phyloP scores from a whole-genome alignment of 2,113 vertebrate species.

The Centropus bengalensis region DNA sequence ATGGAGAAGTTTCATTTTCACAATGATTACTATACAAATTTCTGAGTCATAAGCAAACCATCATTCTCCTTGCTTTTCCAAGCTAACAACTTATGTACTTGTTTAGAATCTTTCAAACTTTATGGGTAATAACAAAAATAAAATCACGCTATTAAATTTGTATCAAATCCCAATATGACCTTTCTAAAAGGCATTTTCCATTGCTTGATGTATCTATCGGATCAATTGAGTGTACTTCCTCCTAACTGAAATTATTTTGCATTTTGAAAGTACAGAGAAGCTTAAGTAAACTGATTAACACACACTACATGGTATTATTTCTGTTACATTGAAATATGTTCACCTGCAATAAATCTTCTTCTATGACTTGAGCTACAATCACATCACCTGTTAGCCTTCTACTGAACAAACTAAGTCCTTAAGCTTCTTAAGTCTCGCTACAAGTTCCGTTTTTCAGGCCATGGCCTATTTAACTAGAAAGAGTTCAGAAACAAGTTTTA shows the following conservation, averaged over 20 bases:
- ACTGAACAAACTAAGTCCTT: constrained; percentile 35
- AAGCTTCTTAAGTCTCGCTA: constrained; percentile 39
- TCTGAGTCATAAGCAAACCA: neutral
- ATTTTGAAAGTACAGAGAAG: neutral
- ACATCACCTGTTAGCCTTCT: constrained; percentile 31
- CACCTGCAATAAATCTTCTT: neutral
- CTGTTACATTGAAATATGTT: neutral
- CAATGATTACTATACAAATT: neutral
- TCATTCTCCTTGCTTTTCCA: neutral
- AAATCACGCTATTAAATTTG: neutral
- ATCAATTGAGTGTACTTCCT: neutral
- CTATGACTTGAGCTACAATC: neutral
- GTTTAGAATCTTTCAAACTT: neutral
- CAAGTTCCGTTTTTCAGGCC: constrained; percentile 23
- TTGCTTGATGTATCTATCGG: neutral
- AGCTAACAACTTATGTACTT: neutral
- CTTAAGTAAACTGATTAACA: neutral
- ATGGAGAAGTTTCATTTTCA: neutral
- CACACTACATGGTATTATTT: neutral
- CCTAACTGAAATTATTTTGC: neutral
- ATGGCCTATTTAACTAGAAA: constrained; percentile 18
- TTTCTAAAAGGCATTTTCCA: neutral
- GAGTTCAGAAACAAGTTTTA: constrained; percentile 16
- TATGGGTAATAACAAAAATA: too few species aligned
- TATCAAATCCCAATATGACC: neutral